Percentiles rank a stretch among this genome's conserved stretches.
These are phyloP conservation scores for Eupithecia tripunctaria DNA, from an alignment of 2,888 invertebrate genomes.

Conservation along the genomic window DNA sequence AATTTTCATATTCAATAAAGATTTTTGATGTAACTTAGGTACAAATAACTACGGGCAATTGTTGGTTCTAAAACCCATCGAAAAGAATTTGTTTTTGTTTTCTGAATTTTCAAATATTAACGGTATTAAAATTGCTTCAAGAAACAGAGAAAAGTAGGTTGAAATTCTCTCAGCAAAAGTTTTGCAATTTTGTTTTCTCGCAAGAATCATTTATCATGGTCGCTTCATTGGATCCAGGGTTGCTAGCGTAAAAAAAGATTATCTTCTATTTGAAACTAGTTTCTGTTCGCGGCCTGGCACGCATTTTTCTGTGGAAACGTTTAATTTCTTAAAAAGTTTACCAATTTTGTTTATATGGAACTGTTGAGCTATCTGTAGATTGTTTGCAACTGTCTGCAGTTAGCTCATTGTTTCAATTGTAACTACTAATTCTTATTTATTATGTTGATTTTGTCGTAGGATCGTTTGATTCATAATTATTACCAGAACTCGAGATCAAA, in stretches of 20 bases:
- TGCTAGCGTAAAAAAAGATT: slow-evolving; percentile 3
- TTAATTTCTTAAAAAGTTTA: no score
- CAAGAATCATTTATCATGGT: slow-evolving; percentile 50
- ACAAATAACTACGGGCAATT: no score
- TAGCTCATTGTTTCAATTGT: no score
- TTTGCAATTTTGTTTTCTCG: slow-evolving; percentile 46
- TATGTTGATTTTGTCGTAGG: no score
- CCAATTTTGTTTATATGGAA: no score
- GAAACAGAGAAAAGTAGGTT: neutral
- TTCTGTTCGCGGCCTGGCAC: neutral
- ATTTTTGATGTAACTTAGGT: no score
- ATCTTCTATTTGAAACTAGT: neutral
- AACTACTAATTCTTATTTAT: no score
- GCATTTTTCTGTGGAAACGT: neutral
- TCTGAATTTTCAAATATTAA: neutral
- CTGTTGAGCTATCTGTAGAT: no score
- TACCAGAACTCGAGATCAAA: no score
- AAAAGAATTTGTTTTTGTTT: neutral
- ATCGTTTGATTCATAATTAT: no score
- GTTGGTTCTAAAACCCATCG: neutral
- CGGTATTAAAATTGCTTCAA: neutral
- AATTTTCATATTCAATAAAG: no score
- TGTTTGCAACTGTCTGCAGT: no score
- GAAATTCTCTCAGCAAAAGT: slow-evolving; percentile 31
- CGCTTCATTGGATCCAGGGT: slow-evolving; percentile 33